Conservation (phyloP, 1,140 invertebrate species). For the Monomorium pharaonis region DNA sequence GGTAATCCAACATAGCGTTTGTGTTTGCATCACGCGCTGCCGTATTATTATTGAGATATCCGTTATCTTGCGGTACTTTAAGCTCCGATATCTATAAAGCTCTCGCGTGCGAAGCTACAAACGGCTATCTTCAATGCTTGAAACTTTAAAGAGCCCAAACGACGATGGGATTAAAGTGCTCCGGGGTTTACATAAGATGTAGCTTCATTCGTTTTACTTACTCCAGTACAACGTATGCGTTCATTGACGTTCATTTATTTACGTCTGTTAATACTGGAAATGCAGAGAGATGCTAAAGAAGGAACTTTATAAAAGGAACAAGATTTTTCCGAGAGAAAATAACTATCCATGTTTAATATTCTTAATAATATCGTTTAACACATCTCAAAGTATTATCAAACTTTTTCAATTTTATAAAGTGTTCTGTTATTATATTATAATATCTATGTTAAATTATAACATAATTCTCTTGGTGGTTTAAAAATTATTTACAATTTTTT, state of each 20-base stretch:
- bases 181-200: not conserved
- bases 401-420: too few species aligned
- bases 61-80: slow-evolving; percentile 56
- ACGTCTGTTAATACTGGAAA: not conserved
- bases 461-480: too few species aligned
- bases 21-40: slow-evolving; percentile 6
- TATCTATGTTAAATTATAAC: too few species aligned
- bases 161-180: slow-evolving; percentile 45
- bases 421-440: too few species aligned
- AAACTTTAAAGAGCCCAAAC: slow-evolving; percentile 41
- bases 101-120: slow-evolving; percentile 30
- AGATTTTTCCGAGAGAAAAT: not conserved
- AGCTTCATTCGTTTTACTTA: slow-evolving; percentile 34
- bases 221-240: not conserved
- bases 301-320: not conserved
- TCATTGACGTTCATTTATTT: slow-evolving; percentile 38
- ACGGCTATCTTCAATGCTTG: slow-evolving; percentile 45
- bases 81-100: slow-evolving; percentile 56
- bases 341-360: not conserved
- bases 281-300: too few species aligned
- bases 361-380: not conserved
- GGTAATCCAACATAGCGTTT: slow-evolving; percentile 62
- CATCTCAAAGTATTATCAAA: too few species aligned
- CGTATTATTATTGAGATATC: slow-evolving; percentile 59
- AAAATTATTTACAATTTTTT: too few species aligned